These are phyloP conservation scores for Cinclus mexicanus DNA, from an alignment of 2,113 vertebrate species.

Conservation along the genomic window DNA sequence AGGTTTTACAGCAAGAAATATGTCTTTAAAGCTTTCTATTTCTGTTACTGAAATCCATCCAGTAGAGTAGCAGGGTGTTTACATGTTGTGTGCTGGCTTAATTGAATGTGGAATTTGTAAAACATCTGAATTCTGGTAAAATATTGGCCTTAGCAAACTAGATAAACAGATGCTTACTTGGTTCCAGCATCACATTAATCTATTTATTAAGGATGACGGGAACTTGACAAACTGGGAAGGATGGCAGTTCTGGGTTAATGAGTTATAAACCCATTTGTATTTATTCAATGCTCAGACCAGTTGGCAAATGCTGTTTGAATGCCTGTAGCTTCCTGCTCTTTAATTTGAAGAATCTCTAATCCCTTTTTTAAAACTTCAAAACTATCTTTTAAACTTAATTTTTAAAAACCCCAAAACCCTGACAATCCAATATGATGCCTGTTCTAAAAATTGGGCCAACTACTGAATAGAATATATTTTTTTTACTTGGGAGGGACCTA, in stretches of 20 bases:
- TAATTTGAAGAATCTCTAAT: not conserved
- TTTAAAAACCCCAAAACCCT: not conserved
- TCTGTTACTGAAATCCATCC: not conserved
- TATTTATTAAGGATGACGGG: not conserved
- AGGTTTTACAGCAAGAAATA: not conserved
- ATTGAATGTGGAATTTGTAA: not conserved
- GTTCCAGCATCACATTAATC: not conserved
- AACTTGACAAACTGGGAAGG: not conserved
- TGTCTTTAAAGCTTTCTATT: not conserved
- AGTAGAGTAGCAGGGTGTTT: not conserved
- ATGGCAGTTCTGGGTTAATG: not conserved
- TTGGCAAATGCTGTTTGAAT: not conserved
- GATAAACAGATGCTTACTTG: not conserved
- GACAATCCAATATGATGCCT: not conserved
- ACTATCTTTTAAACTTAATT: not conserved
- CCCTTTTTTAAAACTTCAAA: not conserved
- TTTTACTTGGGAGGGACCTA: not conserved
- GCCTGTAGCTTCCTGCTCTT: not conserved
- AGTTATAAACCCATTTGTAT: not conserved
- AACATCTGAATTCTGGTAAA: not conserved
- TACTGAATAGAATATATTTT: not conserved
- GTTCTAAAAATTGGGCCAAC: not conserved
- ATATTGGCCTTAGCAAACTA: not conserved
- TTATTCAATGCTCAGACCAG: not conserved
- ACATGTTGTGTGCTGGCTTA: not conserved